Evolutionary conservation across 2,888 invertebrate genomes (phyloP), one percentile per base, ranked within the genome.

Genomic region (Enchytraeus crypticus): DNA sequence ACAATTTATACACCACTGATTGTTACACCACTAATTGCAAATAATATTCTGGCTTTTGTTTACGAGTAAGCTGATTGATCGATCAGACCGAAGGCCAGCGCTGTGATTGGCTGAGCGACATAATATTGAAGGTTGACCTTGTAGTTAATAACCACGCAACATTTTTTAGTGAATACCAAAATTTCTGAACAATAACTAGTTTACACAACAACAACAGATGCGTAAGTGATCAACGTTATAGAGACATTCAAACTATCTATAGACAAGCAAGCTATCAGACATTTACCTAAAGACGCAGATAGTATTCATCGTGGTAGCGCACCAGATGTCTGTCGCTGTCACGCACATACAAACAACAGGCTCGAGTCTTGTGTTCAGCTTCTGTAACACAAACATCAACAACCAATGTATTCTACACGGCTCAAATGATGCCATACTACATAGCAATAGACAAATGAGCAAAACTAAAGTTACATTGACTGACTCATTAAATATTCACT

Each of bases 251-350:
- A 27, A 18, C 29, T 11, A 53, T 53, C 5, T 8, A 8, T 14
- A 53, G 8, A 18, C 5, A 32, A 27, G 5, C 27, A 53, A 32
- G 27, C 5, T 30, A 32, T 11, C 2, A 21, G 34, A 47, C 11
- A 46, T 26, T 66, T 78, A 83, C 86, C 85, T 84, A 75, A 89
- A 92, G 0, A 90, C 87, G 69, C 88, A 87, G 63, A 96, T 84
- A 65, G 87, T 85, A n/a, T 92, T 92, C 1, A 85, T 83, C 54
- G 86, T 87, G 81, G 95, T 93, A 0, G 92, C 93, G 69, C 92
- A 85, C 95, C 95, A 96, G 69, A 95, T 71, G 51, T 69, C 83
- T 66, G 85, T 68, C 29, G 67, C 87, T 1, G 91, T 86, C 18
- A 87, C 85, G 73, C 89, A 90, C 74, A 88, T 83, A 0, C 87